Percentiles rank a stretch among this genome's conserved stretches.
Conservation (phyloP, 2,888 invertebrate genomes). For the Didymodactylos carnosus region DNA sequence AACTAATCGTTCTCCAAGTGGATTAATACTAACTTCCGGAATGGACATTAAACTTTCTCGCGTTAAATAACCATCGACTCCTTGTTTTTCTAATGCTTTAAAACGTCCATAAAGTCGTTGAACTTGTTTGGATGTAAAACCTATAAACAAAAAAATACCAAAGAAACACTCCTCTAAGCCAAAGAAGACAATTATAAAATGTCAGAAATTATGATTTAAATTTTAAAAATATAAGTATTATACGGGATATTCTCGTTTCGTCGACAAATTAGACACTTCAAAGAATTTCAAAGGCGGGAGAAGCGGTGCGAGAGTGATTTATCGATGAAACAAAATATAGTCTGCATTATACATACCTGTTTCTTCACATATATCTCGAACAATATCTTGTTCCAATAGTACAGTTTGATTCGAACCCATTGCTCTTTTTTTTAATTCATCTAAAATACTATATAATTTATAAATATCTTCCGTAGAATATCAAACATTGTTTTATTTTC, state of each 20-base stretch:
- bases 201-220: no score
- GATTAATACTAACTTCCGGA: conserved; percentile 2
- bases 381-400: background rate
- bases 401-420: background rate
- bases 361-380: background rate
- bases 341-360: no score
- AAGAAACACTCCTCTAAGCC: background rate
- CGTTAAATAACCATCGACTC: background rate
- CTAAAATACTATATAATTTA: no score
- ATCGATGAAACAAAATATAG: no score
- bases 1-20: conserved; percentile 1
- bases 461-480: no score
- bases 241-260: no score
- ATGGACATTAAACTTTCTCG: conserved; percentile 1
- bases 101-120: conserved; percentile 9
- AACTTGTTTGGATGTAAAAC: conserved; percentile 6
- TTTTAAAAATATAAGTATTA: no score
- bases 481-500: no score
- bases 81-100: background rate
- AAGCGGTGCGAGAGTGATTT: no score
- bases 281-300: no score
- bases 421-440: no score
- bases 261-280: no score
- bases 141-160: background rate
- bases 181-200: background rate